Evolutionary conservation across 2,113 vertebrate species (phyloP).

Genomic region (Chlamydotis undulata): DNA sequence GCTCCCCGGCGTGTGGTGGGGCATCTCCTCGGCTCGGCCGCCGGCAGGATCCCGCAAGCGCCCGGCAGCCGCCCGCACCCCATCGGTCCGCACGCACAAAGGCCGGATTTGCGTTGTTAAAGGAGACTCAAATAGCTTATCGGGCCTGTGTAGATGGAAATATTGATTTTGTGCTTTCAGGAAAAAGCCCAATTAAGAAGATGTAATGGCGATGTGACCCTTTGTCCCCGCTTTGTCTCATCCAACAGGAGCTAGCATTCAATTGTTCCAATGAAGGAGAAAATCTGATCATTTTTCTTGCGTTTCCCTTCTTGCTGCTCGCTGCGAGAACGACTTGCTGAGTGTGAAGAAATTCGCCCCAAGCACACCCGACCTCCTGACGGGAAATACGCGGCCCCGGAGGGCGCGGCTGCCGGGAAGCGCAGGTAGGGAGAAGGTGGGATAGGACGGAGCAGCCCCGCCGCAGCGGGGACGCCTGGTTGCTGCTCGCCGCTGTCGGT

Average conservation of each 20-base stretch:
- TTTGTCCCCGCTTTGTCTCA: neutral
- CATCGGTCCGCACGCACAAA: rapidly evolving
- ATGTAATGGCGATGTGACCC: neutral
- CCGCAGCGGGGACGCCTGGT: rapidly evolving
- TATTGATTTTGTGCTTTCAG: slow-evolving; percentile 40
- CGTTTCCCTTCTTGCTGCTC: neutral
- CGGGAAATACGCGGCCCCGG: neutral
- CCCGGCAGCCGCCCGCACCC: neutral
- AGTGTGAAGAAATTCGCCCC: neutral
- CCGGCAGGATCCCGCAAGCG: neutral
- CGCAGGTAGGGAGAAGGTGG: neutral
- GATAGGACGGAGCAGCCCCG: neutral
- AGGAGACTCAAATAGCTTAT: neutral
- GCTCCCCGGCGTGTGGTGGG: rapidly evolving
- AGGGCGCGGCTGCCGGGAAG: neutral
- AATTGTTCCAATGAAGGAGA: neutral
- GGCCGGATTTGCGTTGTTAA: neutral
- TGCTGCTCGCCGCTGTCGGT: neutral
- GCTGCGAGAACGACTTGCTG: neutral
- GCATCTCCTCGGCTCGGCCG: neutral
- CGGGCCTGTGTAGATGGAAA: neutral
- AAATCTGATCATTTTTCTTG: slow-evolving; percentile 8
- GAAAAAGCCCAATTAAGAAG: slow-evolving; percentile 46
- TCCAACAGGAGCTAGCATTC: neutral
- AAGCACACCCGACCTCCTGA: neutral